Conservation (phyloP, 2,888 invertebrate genomes). For the Cryptus viduatorius region DNA sequence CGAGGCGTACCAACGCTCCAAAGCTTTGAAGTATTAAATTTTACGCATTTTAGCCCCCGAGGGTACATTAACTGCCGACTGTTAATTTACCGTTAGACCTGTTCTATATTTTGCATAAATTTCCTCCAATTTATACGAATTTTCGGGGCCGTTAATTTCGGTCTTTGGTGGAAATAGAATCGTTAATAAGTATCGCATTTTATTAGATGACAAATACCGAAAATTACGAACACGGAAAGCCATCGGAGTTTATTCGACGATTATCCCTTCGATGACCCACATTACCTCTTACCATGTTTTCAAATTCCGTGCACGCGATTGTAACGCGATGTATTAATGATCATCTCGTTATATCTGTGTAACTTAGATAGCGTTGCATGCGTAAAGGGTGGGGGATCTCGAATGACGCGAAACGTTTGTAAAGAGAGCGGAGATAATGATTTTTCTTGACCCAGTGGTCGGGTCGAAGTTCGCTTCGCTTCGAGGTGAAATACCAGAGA, state of each 20-base stretch:
- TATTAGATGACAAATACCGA: not conserved
- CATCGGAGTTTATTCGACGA: not conserved
- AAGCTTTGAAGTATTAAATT: too few species aligned
- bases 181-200: too few species aligned
- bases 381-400: not conserved
- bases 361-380: not conserved
- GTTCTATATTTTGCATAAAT: too few species aligned
- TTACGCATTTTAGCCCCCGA: too few species aligned
- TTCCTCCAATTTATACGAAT: too few species aligned
- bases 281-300: not conserved
- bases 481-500: conserved; percentile 41
- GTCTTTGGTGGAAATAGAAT: too few species aligned
- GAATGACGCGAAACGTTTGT: conserved; percentile 37
- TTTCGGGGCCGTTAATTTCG: too few species aligned
- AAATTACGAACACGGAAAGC: not conserved
- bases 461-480: conserved; percentile 71
- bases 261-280: not conserved
- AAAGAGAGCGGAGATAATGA: conserved; percentile 66
- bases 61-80: too few species aligned
- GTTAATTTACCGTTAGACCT: too few species aligned
- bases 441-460: conserved; percentile 68
- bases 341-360: not conserved
- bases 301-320: not conserved
- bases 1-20: too few species aligned
- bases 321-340: not conserved